Base-by-base conservation (phyloP, 1,140 invertebrate species). In the Camponotus vicinus region DNA sequence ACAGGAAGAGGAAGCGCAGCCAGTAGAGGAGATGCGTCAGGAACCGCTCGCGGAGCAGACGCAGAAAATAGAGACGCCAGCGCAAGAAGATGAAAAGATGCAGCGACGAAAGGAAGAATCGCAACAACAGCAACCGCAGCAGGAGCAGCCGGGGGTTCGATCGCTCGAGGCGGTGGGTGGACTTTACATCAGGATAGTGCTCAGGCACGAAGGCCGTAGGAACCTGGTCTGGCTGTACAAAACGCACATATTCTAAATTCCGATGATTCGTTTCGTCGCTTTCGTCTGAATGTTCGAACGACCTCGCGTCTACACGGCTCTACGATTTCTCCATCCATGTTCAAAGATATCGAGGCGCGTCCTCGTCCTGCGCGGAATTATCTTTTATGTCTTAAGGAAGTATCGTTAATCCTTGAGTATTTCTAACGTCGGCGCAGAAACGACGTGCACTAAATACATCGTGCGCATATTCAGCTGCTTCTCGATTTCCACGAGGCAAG, bases 221-320 rank as follows among this genome's bases (percentile, higher is more conserved):
- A 93, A 95, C 70, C 86, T 95, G 64, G 94, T 95, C 73, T 93
- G 94, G 93, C 86, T 95, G 66, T 94, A 94, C 78, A 95, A 95
- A 91, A 95, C 94, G 85, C 95, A 95, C 91, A 95, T 93, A 78
- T 95, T 95, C 89, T 95, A 92, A 92, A 85, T 92, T 70, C 55
- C n/a, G 21, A 77, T 18, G 9, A 61, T 37, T 27, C 55, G 52
- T 32, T 55, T 55, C 69, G 67, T 45, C 66, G 79, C 55, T 75
- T 63, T 40, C 67, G 79, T 80, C 52, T 57, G 78, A 6, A 40
- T 21, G 8, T 34, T 3, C 40, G 9, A 45, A 11, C 18, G 79
- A 45, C 27, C 18, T 73, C n/a, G 55, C 27, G 57, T 55, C 79
- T 75, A 45, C 13, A 61, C 18, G 79, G 69, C 79, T 83, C 69